Conservation (phyloP, 2,113 vertebrate genomes). For the Empidonax traillii region DNA sequence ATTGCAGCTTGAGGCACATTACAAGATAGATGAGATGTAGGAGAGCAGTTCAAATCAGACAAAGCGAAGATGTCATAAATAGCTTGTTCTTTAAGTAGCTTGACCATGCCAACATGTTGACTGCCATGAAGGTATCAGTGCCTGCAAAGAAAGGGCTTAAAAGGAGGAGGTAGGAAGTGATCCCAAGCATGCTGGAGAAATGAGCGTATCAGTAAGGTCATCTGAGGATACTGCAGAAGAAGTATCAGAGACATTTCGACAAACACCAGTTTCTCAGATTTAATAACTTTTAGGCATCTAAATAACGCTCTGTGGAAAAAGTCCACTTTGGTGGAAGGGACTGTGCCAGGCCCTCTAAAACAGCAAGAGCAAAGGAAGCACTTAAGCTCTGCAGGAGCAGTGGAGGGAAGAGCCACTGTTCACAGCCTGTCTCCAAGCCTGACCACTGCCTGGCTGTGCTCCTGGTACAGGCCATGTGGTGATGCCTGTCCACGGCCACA, state of each 20-base stretch:
- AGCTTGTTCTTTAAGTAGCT: not conserved
- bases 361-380: not conserved
- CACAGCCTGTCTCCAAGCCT: not conserved
- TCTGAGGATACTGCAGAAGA: not conserved
- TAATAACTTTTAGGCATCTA: not conserved
- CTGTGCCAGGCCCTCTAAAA: not conserved
- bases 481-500: rapidly evolving
- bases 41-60: not conserved
- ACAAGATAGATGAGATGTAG: not conserved
- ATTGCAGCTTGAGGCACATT: not conserved
- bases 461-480: not conserved
- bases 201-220: not conserved
- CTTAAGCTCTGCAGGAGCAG: not conserved
- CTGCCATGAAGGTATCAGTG: not conserved
- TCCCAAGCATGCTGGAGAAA: not conserved
- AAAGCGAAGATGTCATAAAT: not conserved
- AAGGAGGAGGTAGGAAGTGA: not conserved
- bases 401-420: not conserved
- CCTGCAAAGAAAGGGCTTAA: not conserved
- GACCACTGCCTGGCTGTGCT: not conserved
- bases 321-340: not conserved
- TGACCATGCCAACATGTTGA: not conserved
- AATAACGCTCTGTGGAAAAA: not conserved
- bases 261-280: not conserved
- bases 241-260: not conserved